phyloP scores from a whole-genome alignment of 2,888 invertebrate genomes.

The Pandemis heparana region DNA sequence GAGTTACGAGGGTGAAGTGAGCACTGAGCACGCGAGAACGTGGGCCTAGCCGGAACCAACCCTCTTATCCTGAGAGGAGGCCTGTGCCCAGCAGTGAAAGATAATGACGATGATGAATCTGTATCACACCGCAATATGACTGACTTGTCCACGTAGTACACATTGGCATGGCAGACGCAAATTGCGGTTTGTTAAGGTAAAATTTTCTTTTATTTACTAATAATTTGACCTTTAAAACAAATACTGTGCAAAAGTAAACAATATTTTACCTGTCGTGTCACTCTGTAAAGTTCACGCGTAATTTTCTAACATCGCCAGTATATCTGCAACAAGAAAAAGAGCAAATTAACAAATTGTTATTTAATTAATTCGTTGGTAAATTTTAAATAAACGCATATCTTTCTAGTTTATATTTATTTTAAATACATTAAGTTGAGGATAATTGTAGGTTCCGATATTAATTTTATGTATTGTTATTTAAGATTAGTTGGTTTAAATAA shows the following conservation, averaged over 20 bases:
- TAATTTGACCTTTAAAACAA: not conserved
- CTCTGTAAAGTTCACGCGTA: conserved; percentile 41
- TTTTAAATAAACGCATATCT: too few species aligned
- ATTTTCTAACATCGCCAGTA: conserved; percentile 56
- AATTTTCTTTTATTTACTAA: not conserved
- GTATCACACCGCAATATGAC: not conserved
- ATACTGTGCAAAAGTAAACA: not conserved
- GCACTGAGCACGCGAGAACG: too few species aligned
- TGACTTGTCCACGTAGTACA: not conserved
- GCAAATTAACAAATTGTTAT: not conserved
- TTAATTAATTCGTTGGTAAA: not conserved
- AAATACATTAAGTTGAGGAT: too few species aligned
- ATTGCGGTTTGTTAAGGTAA: not conserved
- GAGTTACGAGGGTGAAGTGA: too few species aligned
- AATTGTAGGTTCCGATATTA: too few species aligned
- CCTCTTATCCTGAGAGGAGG: too few species aligned
- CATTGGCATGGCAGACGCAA: not conserved
- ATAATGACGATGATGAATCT: not conserved
- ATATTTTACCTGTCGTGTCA: conserved; percentile 30
- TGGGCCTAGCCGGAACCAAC: too few species aligned
- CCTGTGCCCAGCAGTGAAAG: too few species aligned
- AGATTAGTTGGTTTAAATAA: too few species aligned
- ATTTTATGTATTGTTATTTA: too few species aligned
- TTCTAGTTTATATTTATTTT: too few species aligned
- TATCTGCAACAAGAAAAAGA: conserved; percentile 58